Conservation (phyloP, 2,113 vertebrate genomes). For the Cichladusa arquata region DNA sequence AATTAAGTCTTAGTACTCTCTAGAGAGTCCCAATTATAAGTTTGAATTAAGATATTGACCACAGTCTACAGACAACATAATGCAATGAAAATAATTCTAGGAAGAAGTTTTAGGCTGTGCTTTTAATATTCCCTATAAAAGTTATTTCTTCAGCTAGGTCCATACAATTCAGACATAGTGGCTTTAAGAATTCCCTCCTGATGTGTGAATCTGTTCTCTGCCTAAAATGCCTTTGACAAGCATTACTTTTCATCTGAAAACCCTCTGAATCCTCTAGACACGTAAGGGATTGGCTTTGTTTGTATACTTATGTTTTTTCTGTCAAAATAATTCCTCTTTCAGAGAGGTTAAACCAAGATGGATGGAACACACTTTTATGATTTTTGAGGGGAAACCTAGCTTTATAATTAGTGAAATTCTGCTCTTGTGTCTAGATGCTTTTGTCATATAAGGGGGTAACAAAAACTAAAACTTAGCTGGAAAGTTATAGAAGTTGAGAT, state of each 20-base stretch:
- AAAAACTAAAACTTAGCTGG: neutral
- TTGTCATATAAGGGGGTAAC: neutral
- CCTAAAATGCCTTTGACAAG: neutral
- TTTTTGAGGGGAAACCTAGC: neutral
- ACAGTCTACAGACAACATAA: neutral
- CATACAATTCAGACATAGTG: neutral
- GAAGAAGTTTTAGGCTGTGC: neutral
- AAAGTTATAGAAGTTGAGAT: neutral
- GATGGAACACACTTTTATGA: neutral
- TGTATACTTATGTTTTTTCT: neutral
- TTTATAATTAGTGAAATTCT: neutral
- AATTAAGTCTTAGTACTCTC: neutral
- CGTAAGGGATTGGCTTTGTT: neutral
- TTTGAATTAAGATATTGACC: neutral
- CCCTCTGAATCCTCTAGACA: neutral
- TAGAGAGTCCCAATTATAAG: neutral
- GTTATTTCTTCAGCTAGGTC: neutral
- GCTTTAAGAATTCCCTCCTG: neutral
- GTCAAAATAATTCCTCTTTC: neutral
- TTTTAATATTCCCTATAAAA: neutral
- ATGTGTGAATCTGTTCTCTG: neutral
- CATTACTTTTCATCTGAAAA: neutral
- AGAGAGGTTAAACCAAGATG: neutral
- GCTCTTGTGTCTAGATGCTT: neutral
- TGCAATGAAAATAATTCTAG: neutral